These are phyloP conservation scores for Oasisia sp. DNA, from an alignment of 2,888 invertebrate species.

Conservation along the genomic window DNA sequence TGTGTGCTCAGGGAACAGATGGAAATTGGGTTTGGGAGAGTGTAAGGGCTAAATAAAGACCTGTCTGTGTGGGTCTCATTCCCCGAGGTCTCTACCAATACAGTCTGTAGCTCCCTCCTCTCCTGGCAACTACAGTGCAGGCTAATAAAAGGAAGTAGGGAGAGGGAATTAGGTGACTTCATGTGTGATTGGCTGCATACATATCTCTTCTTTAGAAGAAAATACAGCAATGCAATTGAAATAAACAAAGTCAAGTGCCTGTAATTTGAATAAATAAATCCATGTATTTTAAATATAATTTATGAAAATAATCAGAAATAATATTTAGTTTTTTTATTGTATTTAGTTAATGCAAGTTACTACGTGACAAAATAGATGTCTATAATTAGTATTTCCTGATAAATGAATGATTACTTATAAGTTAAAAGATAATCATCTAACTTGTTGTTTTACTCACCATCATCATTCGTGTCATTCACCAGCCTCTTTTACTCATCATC, in stretches of 20 bases:
- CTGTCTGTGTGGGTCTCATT: background rate
- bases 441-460: too few relatives aligned
- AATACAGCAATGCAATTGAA: background rate
- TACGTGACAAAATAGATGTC: background rate
- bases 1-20: background rate
- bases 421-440: too few relatives aligned
- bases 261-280: background rate
- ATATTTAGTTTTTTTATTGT: background rate
- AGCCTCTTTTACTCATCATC: too few relatives aligned
- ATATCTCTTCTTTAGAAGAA: background rate
- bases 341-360: too few relatives aligned
- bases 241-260: background rate
- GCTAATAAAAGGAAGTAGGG: background rate
- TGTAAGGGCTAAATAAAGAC: background rate
- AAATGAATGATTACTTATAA: background rate
- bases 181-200: background rate
- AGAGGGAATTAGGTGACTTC: background rate
- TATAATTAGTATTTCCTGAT: background rate
- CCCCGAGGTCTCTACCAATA: background rate
- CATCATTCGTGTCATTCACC: too few relatives aligned
- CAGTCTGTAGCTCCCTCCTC: background rate
- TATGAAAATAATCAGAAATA: background rate
- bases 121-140: background rate
- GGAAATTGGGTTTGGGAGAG: conserved; percentile 2
- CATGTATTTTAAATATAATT: background rate